These are phyloP conservation scores for Valencia hispanica DNA, from an alignment of 2,797 vertebrate genomes.

Conservation along the genomic window DNA sequence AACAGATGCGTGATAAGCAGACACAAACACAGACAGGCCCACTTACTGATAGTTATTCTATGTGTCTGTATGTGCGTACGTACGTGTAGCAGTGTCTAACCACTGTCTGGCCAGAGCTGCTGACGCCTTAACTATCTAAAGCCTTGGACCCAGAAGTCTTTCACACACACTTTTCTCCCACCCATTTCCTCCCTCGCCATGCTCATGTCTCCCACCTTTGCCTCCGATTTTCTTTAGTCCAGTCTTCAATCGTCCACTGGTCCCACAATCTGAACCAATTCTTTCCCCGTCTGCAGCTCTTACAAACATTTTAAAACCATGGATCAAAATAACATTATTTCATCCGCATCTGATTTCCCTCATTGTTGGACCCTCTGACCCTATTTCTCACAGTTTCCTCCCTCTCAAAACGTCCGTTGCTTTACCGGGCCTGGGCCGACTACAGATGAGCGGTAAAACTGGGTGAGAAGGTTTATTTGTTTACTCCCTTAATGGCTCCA, in stretches of 20 bases:
- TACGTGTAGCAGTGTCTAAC: constrained; percentile 42
- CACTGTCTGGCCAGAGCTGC: constrained; percentile 52
- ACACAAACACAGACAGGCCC: constrained; percentile 48
- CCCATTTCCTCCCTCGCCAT: constrained; percentile 45
- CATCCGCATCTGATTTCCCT: neutral
- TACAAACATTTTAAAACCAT: neutral
- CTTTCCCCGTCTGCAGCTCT: neutral
- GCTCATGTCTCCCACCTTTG: constrained; percentile 25
- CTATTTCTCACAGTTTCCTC: constrained; percentile 24
- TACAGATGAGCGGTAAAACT: constrained; percentile 25
- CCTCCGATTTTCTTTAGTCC: constrained; percentile 14
- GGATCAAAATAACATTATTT: neutral
- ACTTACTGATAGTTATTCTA: constrained; percentile 24
- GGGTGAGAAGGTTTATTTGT: constrained; percentile 51
- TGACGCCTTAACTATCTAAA: constrained; percentile 71
- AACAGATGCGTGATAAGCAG: constrained; percentile 48
- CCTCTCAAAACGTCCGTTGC: neutral
- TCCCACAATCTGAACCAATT: neutral
- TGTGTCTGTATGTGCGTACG: constrained; percentile 7
- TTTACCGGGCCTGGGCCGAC: constrained; percentile 16
- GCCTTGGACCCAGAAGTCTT: constrained; percentile 34
- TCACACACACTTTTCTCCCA: constrained; percentile 23
- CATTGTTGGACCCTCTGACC: constrained; percentile 14
- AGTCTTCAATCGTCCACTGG: neutral
- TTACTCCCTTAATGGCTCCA: constrained; percentile 54